Conservation (phyloP, 2,888 invertebrate species). For the Drosophila quinaria region DNA sequence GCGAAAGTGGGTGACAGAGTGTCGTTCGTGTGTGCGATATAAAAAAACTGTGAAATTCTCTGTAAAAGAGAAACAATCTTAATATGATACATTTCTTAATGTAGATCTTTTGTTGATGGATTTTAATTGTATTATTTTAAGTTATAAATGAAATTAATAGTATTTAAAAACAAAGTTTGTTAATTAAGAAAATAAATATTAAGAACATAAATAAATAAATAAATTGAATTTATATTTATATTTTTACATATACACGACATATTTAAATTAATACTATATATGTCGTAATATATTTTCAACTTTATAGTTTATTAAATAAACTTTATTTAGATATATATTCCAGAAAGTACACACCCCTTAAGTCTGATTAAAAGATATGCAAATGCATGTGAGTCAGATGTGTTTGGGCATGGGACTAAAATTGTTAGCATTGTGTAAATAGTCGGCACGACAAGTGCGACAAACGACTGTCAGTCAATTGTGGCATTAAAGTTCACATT, state of each 20-base stretch:
- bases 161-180: no score
- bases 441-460: slow-evolving; percentile 59
- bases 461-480: slow-evolving; percentile 69
- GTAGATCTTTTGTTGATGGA: no score
- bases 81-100: no score
- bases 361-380: not conserved
- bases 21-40: not conserved
- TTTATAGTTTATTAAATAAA: no score
- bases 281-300: no score
- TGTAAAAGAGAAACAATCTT: not conserved
- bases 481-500: slow-evolving; percentile 66
- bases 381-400: slow-evolving; percentile 31
- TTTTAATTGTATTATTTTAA: no score
- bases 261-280: no score
- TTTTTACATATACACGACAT: no score
- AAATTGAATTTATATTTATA: no score
- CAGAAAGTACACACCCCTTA: not conserved
- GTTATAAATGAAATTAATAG: no score
- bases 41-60: not conserved
- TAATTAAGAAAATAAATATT: no score
- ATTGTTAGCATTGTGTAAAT: slow-evolving; percentile 37
- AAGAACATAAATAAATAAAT: no score
- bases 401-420: not conserved
- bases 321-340: not conserved
- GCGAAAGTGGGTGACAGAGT: slow-evolving; percentile 21